Base-by-base conservation (phyloP, 2,888 invertebrate species). In the Terebella lapidaria region DNA sequence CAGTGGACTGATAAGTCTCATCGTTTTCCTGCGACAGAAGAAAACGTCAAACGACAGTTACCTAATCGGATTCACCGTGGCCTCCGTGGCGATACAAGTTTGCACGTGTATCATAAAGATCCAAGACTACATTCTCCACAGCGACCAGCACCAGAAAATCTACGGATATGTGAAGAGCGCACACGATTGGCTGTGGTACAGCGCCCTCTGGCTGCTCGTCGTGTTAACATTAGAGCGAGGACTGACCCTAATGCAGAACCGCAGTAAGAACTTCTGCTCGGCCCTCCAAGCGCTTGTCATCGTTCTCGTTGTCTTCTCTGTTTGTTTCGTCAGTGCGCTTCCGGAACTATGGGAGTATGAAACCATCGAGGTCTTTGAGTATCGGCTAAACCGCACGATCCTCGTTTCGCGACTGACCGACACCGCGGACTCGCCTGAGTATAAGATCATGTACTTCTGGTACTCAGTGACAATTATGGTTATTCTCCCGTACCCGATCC, bases 311-410 rank as follows among this genome's bases (percentile, higher is more conserved):
- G 74, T 76, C 2, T 73, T 69, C 62, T 65, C 69, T 30, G 73
- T 78, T 15, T 74, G 76, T 15, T 64, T 75, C 26, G 70, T 76
- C 59, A 75, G 75, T 63, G 70, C 77, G 10, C 62, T 78, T 42
- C 78, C 78, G 18, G 68, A 74, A 30, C 73, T 75, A 65, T 78
- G 77, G 77, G 74, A 76, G 62, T 77, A 74, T 60, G 71, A 74
- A 45, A 68, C 69, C 3, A 54, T 60, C 18, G 64, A 62, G 54
- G 61, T 63, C 27, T 61, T 64, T 24, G 70, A 72, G 60, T 63
- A 62, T 45, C 55, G 57, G 22, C 66, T 62, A n/a, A 72, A 71
- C 55, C 56, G 53, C 30, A 71, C 70, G 15, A 58, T 64, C 5
- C 66, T 69, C 42, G 59, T 74, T 10, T 68, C 74, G 22, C 64